Base-by-base conservation (phyloP, 1,140 invertebrate genomes). In the Frieseomelitta varia region DNA sequence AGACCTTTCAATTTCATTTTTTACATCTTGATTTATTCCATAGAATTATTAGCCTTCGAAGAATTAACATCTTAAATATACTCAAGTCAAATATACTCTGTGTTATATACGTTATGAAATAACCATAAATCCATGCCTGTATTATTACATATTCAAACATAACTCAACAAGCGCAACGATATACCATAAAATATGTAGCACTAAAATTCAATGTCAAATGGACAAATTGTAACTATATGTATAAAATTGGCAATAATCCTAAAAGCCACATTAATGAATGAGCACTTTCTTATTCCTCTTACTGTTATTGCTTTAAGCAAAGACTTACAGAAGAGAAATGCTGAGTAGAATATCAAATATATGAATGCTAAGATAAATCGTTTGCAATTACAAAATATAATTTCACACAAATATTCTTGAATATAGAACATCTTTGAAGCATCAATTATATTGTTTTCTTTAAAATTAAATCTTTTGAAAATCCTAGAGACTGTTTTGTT, bases 111-210 rank as follows among this genome's bases (percentile, higher is more conserved):
- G 30, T 67, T 34, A 78, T 47, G 51, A 76, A 69, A 11, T 58
- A 58, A 78, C 12, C 15, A 53, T 71, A 84, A 53, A 79, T 63
- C 10, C 76, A 84, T 72, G 75, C 76, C 61, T 47, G 6, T 61
- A 51, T 63, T 34, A 27, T 51, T 58, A 53, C 10, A 84, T 72
- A 63, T 76, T 76, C 61, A 82, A 82, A 76, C 51, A 84, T 58
- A 84, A 71, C 55, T 21, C 67, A 79, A 63, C 76, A 68, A 82
- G 73, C 63, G 63, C 34, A 84, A 84, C 75, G 17, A 71, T 84
- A 79, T 17, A 61, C 27, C 24, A 55, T 84, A 84, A 79, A 79
- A 79, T 84, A 79, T 84, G 55, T 27, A 79, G 55, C 27, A 78
- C 17, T 83, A 71, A 69, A 83, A 71, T 83, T 83, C 24, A 78